Base-by-base conservation (phyloP, 2,113 vertebrate species). In the Carettochelys insculpta region DNA sequence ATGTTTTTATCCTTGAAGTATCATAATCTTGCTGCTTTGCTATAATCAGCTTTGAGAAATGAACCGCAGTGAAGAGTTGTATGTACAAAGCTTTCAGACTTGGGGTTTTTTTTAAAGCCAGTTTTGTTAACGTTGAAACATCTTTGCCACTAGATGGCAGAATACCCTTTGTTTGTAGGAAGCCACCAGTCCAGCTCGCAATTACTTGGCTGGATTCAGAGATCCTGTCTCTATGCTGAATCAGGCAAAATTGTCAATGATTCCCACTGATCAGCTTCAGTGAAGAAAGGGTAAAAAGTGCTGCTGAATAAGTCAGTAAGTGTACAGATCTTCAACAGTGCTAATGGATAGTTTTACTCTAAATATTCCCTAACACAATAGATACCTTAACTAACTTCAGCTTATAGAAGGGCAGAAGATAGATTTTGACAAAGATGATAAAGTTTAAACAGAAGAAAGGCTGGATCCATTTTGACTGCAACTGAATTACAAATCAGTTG, bases 61-160 rank as follows among this genome's bases (percentile, higher is more conserved):
- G 2, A 51, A 11, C n/a, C 56, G 13, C 38, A 76, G 13, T 29
- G 5, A 25, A 6, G 45, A 22, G 38, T 31, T 2, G 6, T 1
- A 0, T 7, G 12, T n/a, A n/a, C 22, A 41, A 82, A 68, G 8
- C 12, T 80, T 93, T 73, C 45, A 56, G 3, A 12, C 45, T 80
- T 75, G 24, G 25, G 48, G 48, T 50, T 48, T 52, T 50, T 54
- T 50, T 85, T 80, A 47, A 86, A 88, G 73, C 14, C 1, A 22
- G 0, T 19, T 83, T 58, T 31, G 73, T 5, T 68, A 12, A 73
- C 89, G 86, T 83, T 81, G 86, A 79, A 87, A 77, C 19, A 27
- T 83, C 25, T 24, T 25, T 61, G 61, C 97, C 98, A 95, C 97
- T 96, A 98, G 98, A 92, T 97, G 98, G 97, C 98, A 96, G 96